Evolutionary conservation across 2,797 vertebrate species (phyloP).

Genomic region (Buphagus erythrorhynchus): DNA sequence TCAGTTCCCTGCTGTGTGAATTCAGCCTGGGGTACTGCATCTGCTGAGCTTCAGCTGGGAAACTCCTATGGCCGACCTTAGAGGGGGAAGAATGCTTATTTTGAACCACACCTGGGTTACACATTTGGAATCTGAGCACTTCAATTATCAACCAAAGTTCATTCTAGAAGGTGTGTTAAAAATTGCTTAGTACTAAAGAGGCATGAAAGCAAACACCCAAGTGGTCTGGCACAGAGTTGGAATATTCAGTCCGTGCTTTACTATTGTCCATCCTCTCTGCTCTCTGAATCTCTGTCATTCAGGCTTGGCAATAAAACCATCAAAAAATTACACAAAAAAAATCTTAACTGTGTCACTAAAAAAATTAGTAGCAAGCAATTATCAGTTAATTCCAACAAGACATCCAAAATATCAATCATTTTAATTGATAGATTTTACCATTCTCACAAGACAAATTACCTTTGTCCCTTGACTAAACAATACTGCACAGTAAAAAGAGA

Average conservation of each 20-base stretch:
- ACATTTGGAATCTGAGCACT: background rate
- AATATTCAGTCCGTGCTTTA: background rate
- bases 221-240: background rate
- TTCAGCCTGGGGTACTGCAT: background rate
- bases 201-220: background rate
- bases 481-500: background rate
- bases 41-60: background rate
- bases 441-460: background rate
- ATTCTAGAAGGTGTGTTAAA: background rate
- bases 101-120: no score
- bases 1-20: background rate
- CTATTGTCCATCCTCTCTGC: background rate
- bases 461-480: background rate
- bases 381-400: background rate
- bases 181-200: background rate
- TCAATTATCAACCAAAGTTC: background rate
- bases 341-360: background rate
- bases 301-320: background rate
- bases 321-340: background rate
- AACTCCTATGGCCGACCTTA: rapidly evolving
- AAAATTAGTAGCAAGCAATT: background rate
- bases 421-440: background rate
- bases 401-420: background rate
- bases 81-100: background rate
- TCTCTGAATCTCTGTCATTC: background rate